phyloP scores from a whole-genome alignment of 1,140 invertebrate species.

The Drosophila navojoa region DNA sequence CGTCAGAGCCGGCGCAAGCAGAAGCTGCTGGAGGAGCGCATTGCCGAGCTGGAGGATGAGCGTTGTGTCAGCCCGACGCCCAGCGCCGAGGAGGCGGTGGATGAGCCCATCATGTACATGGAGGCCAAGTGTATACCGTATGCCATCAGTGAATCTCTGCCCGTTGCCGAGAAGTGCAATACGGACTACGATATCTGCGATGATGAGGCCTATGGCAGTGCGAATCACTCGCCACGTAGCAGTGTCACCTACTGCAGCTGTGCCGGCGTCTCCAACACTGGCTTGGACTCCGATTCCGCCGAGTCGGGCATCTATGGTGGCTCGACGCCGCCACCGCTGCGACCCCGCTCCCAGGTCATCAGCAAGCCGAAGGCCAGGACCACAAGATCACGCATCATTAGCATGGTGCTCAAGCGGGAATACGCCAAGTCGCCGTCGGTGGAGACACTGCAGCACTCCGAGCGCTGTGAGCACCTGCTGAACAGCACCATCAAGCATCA shows the following conservation, averaged over 20 bases:
- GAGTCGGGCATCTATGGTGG: conserved; percentile 66
- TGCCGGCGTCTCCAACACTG: conserved; percentile 15
- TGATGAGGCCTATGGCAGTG: conserved; percentile 68
- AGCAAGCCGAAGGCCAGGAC: conserved; percentile 44
- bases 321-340: conserved; percentile 19
- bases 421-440: conserved; percentile 20
- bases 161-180: not conserved
- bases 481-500: conserved; percentile 37
- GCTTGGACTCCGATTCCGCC: conserved; percentile 45
- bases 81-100: conserved; percentile 58
- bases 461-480: conserved; percentile 24
- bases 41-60: conserved; percentile 36
- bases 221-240: conserved; percentile 45
- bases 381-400: conserved; percentile 66
- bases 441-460: conserved; percentile 11
- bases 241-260: conserved; percentile 67
- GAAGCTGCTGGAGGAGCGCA: conserved; percentile 39
- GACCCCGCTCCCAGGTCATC: conserved; percentile 54
- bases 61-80: conserved; percentile 55
- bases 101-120: conserved; percentile 59
- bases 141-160: conserved; percentile 35
- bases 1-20: conserved; percentile 37
- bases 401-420: conserved; percentile 67
- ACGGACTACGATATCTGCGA: conserved; percentile 50
- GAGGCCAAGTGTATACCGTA: conserved; percentile 70